phyloP scores from a whole-genome alignment of 2,113 vertebrate species.

The Balaenoptera acutorostrata region DNA sequence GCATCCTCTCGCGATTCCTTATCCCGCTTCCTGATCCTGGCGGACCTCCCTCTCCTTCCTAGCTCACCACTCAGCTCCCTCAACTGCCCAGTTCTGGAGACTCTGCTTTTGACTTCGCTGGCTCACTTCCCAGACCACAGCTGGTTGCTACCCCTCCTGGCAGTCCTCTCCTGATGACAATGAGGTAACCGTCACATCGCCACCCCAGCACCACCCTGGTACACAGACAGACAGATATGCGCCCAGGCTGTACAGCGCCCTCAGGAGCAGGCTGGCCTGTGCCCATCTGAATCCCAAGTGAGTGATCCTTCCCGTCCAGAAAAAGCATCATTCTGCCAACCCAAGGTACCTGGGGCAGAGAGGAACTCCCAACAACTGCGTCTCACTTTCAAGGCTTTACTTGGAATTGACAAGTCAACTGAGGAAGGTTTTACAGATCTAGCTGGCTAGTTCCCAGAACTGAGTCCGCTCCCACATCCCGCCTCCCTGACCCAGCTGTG shows the following conservation, averaged over 20 bases:
- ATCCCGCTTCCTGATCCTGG: not conserved
- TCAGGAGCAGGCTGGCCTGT: not conserved
- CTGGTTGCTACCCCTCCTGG: not conserved
- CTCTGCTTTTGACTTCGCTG: not conserved
- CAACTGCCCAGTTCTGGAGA: not conserved
- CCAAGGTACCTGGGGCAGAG: not conserved
- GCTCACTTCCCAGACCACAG: not conserved
- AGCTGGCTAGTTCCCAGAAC: too few relatives aligned
- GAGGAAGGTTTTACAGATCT: not conserved
- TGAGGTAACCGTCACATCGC: not conserved
- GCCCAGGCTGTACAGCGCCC: not conserved
- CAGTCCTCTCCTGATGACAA: not conserved
- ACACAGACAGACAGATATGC: not conserved
- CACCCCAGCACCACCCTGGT: not conserved
- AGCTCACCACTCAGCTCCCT: not conserved
- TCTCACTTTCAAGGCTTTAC: not conserved
- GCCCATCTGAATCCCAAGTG: not conserved
- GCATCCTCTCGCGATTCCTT: not conserved
- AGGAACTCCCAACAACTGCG: not conserved
- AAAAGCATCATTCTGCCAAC: not conserved
- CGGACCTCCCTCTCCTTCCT: not conserved
- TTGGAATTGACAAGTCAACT: not conserved
- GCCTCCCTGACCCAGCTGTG: accelerated
- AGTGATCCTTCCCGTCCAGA: not conserved
- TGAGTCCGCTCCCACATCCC: not conserved